These are phyloP conservation scores for Epistrophe grossulariae DNA, from an alignment of 2,888 invertebrate species.

Conservation along the genomic window DNA sequence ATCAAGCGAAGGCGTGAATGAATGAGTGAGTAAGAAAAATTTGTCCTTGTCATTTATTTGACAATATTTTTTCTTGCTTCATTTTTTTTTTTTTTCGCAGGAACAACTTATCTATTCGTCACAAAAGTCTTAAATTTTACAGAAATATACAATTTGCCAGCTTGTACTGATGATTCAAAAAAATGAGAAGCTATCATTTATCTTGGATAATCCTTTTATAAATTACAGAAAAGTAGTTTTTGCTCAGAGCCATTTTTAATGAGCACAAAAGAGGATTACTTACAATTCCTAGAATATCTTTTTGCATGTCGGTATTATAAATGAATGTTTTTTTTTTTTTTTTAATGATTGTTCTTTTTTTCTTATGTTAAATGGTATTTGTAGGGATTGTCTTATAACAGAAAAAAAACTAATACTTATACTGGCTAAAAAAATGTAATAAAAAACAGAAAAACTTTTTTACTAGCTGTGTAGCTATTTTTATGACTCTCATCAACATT, in stretches of 20 bases:
- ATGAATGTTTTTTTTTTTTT: neutral
- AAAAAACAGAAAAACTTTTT: neutral
- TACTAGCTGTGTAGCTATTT: neutral
- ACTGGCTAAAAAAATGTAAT: neutral
- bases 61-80: neutral
- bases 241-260: constrained; percentile 59
- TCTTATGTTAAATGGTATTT: neutral
- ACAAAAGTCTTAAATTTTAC: constrained; percentile 50
- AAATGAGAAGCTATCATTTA: constrained; percentile 60
- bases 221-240: constrained; percentile 56
- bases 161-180: constrained; percentile 44
- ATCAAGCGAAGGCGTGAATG: neutral
- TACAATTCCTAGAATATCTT: constrained; percentile 4
- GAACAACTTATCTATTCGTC: constrained; percentile 32
- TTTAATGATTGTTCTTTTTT: neutral
- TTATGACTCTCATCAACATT: neutral
- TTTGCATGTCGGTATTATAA: constrained; percentile 14
- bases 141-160: constrained; percentile 47
- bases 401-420: neutral
- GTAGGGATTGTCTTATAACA: neutral
- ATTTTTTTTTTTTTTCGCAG: neutral
- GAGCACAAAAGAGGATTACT: constrained; percentile 67
- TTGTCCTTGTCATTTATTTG: constrained; percentile 16
- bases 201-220: constrained; percentile 64
- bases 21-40: constrained; percentile 17